Percentiles rank a stretch among this genome's conserved stretches.
phyloP scores from a whole-genome alignment of 2,888 invertebrate genomes.

The Venusia cambrica region DNA sequence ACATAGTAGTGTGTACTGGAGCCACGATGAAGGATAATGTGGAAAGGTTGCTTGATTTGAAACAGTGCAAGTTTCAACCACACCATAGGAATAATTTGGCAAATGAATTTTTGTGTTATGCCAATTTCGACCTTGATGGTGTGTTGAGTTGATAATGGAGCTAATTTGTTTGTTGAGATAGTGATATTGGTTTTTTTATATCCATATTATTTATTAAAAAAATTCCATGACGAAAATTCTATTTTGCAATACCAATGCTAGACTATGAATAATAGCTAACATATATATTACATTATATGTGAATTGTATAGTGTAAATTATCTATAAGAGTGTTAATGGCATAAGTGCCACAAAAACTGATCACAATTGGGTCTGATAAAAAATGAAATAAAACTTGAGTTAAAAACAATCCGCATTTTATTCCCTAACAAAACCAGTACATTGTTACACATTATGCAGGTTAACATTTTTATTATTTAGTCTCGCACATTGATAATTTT shows the following conservation, averaged over 20 bases:
- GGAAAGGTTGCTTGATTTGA: conserved; percentile 81
- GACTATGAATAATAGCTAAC: too few species aligned
- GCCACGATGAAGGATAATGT: conserved; percentile 89
- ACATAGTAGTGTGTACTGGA: conserved; percentile 94
- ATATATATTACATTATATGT: too few species aligned
- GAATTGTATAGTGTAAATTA: too few species aligned
- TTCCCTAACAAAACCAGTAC: conserved; percentile 65
- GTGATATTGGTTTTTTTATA: too few species aligned
- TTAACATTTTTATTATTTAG: conserved; percentile 51
- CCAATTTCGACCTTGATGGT: conserved; percentile 89
- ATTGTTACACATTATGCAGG: conserved; percentile 65
- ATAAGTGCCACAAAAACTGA: too few species aligned
- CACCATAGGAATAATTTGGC: conserved; percentile 93
- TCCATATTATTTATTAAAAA: too few species aligned
- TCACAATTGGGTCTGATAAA: too few species aligned
- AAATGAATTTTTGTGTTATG: conserved; percentile 95
- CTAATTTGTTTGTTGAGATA: background rate
- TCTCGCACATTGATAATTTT: conserved; percentile 39
- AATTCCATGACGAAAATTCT: too few species aligned
- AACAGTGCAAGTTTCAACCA: conserved; percentile 87
- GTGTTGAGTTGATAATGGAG: conserved; percentile 46
- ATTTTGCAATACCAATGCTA: too few species aligned
- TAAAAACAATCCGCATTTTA: conserved; percentile 64
- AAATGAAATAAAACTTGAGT: conserved; percentile 46
- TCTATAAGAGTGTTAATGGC: too few species aligned